Percentiles rank a stretch among this genome's conserved stretches.
phyloP scores from a whole-genome alignment of 2,797 vertebrate genomes.

The Cossypha polioptera region DNA sequence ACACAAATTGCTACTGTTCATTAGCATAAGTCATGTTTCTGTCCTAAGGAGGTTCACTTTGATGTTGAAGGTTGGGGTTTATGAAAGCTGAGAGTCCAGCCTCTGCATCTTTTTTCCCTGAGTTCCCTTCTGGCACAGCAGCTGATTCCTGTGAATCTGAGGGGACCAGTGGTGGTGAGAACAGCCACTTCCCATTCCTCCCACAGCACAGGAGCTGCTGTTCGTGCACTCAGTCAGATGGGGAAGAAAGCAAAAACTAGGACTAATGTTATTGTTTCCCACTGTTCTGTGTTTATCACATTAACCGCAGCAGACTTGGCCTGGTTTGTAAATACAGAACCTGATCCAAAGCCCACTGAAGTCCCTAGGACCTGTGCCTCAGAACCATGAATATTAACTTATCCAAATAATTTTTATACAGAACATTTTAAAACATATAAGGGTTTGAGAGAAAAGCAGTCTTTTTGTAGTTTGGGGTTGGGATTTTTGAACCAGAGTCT shows the following conservation, averaged over 20 bases:
- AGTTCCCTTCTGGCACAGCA: neutral
- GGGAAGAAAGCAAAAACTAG: neutral
- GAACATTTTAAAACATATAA: neutral
- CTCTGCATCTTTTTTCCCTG: neutral
- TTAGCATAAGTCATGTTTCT: neutral
- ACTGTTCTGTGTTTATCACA: neutral
- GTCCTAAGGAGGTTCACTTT: neutral
- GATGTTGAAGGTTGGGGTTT: neutral
- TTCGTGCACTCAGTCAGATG: fast-evolving
- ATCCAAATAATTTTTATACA: neutral
- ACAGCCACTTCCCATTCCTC: neutral
- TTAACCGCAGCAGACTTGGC: neutral
- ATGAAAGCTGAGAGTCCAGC: neutral
- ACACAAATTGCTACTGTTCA: neutral
- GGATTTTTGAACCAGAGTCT: neutral
- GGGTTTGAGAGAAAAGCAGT: neutral
- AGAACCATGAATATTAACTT: neutral
- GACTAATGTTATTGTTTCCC: neutral
- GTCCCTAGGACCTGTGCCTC: neutral
- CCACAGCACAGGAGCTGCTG: neutral
- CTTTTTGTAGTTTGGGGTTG: neutral
- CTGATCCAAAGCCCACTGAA: neutral
- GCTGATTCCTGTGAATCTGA: neutral
- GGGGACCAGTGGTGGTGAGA: neutral
- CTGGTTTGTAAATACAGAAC: neutral